Conservation (phyloP, 2,888 invertebrate genomes). For the Phaedon cochleariae region DNA sequence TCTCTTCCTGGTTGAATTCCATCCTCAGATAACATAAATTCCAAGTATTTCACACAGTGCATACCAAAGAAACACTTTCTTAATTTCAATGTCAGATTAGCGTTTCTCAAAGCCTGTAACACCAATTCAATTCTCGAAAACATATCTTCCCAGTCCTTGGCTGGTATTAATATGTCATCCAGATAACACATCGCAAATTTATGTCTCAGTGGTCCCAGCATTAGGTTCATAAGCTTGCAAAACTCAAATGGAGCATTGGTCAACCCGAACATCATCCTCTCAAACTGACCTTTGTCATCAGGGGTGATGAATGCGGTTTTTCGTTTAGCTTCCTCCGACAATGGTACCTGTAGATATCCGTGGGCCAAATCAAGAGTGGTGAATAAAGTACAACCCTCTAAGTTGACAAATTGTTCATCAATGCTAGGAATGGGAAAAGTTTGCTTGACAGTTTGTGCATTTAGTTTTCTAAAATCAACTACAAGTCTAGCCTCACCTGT, state of each 20-base stretch:
- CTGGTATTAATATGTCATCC: too few species aligned
- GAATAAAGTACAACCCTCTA: neutral
- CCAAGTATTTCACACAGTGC: too few species aligned
- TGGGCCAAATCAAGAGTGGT: neutral
- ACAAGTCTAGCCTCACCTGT: neutral
- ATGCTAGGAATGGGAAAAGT: neutral
- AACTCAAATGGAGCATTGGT: conserved; percentile 25
- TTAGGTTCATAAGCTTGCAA: neutral
- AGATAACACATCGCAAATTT: too few species aligned
- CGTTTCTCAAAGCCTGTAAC: too few species aligned
- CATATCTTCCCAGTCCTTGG: too few species aligned
- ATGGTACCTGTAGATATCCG: neutral
- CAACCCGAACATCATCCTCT: conserved; percentile 30
- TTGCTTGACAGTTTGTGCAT: neutral
- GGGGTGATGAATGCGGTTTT: conserved; percentile 25
- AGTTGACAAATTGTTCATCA: neutral
- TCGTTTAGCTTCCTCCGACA: neutral
- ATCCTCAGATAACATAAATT: too few species aligned
- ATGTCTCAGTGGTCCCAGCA: too few species aligned
- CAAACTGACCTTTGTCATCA: conserved; percentile 19
- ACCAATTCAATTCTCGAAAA: too few species aligned
- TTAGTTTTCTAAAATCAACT: neutral
- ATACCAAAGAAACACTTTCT: too few species aligned
- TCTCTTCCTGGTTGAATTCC: too few species aligned
- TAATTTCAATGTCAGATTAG: too few species aligned